phyloP scores from a whole-genome alignment of 2,113 vertebrate genomes.

The Colistium nudipinnis region DNA sequence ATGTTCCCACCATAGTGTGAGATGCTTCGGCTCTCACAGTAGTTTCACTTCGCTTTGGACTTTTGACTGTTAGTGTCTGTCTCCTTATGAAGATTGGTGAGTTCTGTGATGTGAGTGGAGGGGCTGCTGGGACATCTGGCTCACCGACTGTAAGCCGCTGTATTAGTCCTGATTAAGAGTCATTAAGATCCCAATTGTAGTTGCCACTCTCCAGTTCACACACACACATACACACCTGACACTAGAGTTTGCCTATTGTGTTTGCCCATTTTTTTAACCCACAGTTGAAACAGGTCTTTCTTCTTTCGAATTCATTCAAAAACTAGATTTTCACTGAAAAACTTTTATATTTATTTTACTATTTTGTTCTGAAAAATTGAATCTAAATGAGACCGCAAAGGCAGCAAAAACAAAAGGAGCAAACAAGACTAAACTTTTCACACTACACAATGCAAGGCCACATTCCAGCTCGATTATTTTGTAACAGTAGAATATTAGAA shows the following conservation, averaged over 20 bases:
- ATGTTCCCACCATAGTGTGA: background rate
- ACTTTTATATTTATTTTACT: no score
- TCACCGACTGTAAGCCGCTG: constrained; percentile 67
- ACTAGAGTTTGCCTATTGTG: constrained; percentile 13
- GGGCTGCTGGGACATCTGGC: constrained; percentile 64
- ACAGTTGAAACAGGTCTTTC: background rate
- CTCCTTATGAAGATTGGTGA: constrained; percentile 62
- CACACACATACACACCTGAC: constrained; percentile 25
- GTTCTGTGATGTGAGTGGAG: constrained; percentile 45
- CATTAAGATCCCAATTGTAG: constrained; percentile 71
- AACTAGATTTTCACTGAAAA: background rate
- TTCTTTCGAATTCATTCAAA: background rate
- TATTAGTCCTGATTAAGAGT: constrained; percentile 70
- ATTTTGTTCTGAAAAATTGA: no score
- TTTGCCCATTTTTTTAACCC: background rate
- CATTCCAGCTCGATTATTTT: background rate
- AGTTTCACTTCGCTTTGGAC: constrained; percentile 36
- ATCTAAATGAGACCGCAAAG: background rate
- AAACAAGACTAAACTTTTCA: background rate
- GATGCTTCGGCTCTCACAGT: constrained; percentile 29
- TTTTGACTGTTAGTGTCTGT: constrained; percentile 32
- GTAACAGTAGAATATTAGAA: background rate
- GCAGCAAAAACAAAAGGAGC: background rate
- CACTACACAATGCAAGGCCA: background rate
- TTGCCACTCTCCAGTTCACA: constrained; percentile 53